Evolutionary conservation across 2,113 vertebrate genomes (phyloP).

Genomic region (Sialia sialis): DNA sequence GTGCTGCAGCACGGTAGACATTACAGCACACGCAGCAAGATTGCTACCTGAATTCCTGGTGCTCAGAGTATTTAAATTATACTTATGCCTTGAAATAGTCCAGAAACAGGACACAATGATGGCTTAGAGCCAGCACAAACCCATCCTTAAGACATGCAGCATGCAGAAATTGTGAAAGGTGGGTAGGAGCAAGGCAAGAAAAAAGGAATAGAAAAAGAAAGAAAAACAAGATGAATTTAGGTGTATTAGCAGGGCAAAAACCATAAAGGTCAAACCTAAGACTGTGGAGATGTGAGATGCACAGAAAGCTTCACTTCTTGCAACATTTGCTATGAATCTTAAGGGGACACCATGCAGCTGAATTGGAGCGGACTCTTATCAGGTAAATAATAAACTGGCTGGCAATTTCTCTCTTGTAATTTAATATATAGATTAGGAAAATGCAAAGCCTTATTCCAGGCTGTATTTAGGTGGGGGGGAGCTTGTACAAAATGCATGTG

Average conservation of each 20-base stretch:
- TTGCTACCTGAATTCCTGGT: background rate
- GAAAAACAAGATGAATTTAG: background rate
- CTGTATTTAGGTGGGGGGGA: background rate
- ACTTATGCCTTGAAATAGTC: background rate
- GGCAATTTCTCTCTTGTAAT: background rate
- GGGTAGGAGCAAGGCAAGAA: background rate
- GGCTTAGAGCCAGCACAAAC: constrained; percentile 31
- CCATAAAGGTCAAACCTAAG: constrained; percentile 23
- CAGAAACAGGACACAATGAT: constrained; percentile 34
- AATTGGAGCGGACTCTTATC: background rate
- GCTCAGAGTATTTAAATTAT: background rate
- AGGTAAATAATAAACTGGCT: background rate
- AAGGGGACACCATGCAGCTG: background rate
- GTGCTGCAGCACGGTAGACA: background rate
- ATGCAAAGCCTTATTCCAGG: background rate
- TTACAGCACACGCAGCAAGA: background rate
- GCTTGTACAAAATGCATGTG: too few species aligned
- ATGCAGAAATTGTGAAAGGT: background rate
- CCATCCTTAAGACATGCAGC: background rate
- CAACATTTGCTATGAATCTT: background rate
- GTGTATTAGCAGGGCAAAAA: background rate
- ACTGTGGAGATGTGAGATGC: background rate
- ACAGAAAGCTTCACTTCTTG: background rate
- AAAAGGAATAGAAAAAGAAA: background rate
- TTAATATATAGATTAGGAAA: background rate